Evolutionary conservation across 2,113 vertebrate species (phyloP), one percentile per base, ranked within the genome.

Genomic region (Oryzias curvinotus): DNA sequence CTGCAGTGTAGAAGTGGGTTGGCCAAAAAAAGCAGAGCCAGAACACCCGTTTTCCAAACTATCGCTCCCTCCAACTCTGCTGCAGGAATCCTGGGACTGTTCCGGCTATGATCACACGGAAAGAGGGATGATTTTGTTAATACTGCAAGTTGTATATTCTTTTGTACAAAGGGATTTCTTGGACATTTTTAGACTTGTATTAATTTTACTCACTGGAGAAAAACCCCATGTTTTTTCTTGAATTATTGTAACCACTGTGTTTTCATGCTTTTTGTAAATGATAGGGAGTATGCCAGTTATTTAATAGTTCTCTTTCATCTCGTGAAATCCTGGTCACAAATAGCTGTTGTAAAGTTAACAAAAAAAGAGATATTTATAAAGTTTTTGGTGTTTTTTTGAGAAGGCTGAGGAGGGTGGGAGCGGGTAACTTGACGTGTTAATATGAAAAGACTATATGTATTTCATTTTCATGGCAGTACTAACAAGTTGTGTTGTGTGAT

Each of bases 211-310:
- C 91, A 95, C 93, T 97, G 95, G 94, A 95, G 89, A 94, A 91
- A 89, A 92, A 91, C 88, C 82, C 41, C 17, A 5, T 5, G 14
- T 42, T 92, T 74, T 48, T 85, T 91, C 91, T 54, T 76, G 93
- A 91, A 94, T 90, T 95, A 93, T 95, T 95, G 95, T 96, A 98
- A 97, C 95, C 95, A 96, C 94, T 96, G 93, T 95, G 69, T 87
- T 88, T 88, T 78, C 78, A 83, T 76, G 74, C 77, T 75, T 79
- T 90, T 79, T 90, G 89, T 90, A 90, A 87, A 91, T 88, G 81
- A 85, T 90, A 89, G 89, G 89, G 87, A 87, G 86, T 75, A 82
- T 91, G 86, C 85, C 91, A 92, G 90, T 92, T 92, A 91, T 92
- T 92, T 91, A 92, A 92, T 92, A 91, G 88, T 88, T 73, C 85